Evolutionary conservation across 2,113 vertebrate species (phyloP), one percentile per base, ranked within the genome.

Genomic region (Oryzias curvinotus): DNA sequence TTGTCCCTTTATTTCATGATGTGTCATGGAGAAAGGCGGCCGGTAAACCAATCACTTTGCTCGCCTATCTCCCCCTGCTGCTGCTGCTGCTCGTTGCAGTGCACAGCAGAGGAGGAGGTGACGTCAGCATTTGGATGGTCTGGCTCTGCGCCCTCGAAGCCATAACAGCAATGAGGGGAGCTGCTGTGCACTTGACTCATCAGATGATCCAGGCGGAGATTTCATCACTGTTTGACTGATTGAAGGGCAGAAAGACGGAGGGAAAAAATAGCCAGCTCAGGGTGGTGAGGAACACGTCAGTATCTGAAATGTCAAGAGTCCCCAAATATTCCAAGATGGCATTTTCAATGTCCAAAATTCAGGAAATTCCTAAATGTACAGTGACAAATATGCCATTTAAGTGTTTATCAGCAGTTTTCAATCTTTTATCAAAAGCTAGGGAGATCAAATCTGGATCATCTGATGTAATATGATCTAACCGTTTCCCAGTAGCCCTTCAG

Each of bases 11-110:
- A 89, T 91, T 90, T 91, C 85, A 83, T 87, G 88, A 90, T 90
- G 91, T 90, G 89, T 92, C 90, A 92, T 81, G 68, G 82, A 86
- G 71, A 82, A 51, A 81, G 68, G 75, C 77, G 71, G 87, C 82
- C 85, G 82, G 89, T 85, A 87, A 90, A 91, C 88, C 89, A 90
- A 90, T 91, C 89, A 88, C 89, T 85, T 88, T 85, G 87, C 65
- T 70, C 78, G 52, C 76, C 68, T 65, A 60, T 68, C 80, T 70
- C 69, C 52, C 61, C 57, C 73, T 23, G 21, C 21, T 23, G 21
- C 21, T n/a, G n/a, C 74, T 71, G 64, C 73, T 14, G n/a, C 62
- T 67, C 72, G 7, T 68, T 80, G 86, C 79, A 66, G 79, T 84
- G 83, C 68, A 86, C 85, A 81, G 74, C 82, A 86, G 85, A 82